Evolutionary conservation across 2,888 invertebrate genomes (phyloP), one percentile per base, ranked within the genome.

Genomic region (Acrobasis repandana): DNA sequence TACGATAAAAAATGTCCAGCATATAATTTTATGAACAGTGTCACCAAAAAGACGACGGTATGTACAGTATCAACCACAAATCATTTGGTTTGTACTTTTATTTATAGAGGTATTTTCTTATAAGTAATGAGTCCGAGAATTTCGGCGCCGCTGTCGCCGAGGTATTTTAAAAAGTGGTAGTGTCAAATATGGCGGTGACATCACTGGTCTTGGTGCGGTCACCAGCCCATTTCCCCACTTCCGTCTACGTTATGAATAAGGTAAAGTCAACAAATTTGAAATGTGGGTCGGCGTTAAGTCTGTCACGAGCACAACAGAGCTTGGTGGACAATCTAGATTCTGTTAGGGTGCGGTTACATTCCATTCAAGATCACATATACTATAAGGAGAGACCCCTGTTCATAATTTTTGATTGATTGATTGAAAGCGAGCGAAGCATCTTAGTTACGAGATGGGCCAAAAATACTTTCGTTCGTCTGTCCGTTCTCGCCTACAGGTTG

Each of bases 151-250:
- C 50, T 50, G 50, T 43, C 43, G 6, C 46, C n/a, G 20, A 36
- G 50, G 18, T 58, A 58, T 58, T 50, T 49, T 58, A 20, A 47
- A 33, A 50, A 49, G 49, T 38, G 36, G 36, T 48, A 58, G 47
- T 48, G 48, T 6, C 28, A 28, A 5, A 28, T 43, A 43, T 15
- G 50, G 49, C 50, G 28, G 18, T 58, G 50, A 58, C 50, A 43
- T 51, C 59, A 59, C 14, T 46, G 48, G 3, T 16, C 33, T 33
- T 15, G 16, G 6, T 48, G 47, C 28, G 28, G 15, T 59, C 15
- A 28, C 51, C 59, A 59, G 38, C 59, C 51, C 43, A 59, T 51
- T 59, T 43, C 59, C 59, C 59, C 20, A 59, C 51, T 59, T 59
- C 59, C 59, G 18, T 43, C 20, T 16, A 15, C 1, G n/a, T 16